These are phyloP conservation scores for Charaxes varanes DNA, from an alignment of 1,140 invertebrate genomes.

Conservation along the genomic window DNA sequence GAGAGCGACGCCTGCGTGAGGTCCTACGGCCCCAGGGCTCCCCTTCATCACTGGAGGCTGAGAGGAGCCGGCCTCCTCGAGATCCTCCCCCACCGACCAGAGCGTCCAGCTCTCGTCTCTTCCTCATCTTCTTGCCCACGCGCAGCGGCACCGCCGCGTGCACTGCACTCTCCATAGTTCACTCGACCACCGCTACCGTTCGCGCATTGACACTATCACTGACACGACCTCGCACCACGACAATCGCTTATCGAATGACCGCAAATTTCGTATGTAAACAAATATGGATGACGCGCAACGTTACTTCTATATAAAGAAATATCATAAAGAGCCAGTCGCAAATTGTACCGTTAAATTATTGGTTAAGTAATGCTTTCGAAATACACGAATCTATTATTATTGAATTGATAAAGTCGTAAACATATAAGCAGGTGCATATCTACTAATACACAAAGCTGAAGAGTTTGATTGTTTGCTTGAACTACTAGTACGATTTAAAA, in stretches of 20 bases:
- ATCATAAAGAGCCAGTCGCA: too few species aligned
- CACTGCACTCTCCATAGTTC: conserved; percentile 58
- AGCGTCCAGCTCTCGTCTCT: conserved; percentile 75
- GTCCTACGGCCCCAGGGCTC: conserved; percentile 49
- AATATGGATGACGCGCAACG: conserved; percentile 6
- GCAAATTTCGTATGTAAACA: conserved; percentile 19
- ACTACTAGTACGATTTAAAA: too few species aligned
- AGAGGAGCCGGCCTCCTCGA: conserved; percentile 59
- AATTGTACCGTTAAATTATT: too few species aligned
- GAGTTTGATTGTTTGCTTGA: too few species aligned
- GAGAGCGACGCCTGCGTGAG: conserved; percentile 37
- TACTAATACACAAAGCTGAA: too few species aligned
- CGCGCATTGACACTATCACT: conserved; percentile 40
- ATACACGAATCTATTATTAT: too few species aligned
- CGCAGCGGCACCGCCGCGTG: conserved; percentile 65
- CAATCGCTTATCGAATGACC: conserved; percentile 36
- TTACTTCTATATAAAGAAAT: conserved; percentile 2
- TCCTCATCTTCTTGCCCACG: conserved; percentile 77
- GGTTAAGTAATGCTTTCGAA: too few species aligned
- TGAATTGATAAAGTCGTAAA: too few species aligned
- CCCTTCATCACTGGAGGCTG: conserved; percentile 75
- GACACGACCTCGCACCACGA: conserved; percentile 27
- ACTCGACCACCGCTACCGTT: conserved; percentile 45
- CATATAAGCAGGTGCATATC: too few species aligned
- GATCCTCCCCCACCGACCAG: conserved; percentile 62